Percentiles rank a stretch among this genome's conserved stretches.
Evolutionary conservation across 2,113 vertebrate genomes (phyloP).

Genomic region (Empidonax alnorum): DNA sequence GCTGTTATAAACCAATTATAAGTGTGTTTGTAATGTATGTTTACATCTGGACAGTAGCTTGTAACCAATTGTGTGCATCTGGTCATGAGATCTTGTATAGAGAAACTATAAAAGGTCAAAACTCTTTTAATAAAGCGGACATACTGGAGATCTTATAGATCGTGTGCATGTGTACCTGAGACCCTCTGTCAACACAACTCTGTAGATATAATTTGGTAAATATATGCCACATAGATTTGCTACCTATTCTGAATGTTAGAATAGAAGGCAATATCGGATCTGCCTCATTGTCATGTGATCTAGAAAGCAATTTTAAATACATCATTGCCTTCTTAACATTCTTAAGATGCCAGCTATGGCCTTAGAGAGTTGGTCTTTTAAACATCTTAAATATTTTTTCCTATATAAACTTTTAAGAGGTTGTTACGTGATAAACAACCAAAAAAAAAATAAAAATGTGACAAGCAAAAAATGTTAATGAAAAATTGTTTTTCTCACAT

Average conservation of each 20-base stretch:
- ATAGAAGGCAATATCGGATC: background rate
- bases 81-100: too few species aligned
- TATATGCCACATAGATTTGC: background rate
- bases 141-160: too few species aligned
- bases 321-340: fast-evolving
- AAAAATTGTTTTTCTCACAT: background rate
- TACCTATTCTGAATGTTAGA: background rate
- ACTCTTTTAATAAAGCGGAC: too few species aligned
- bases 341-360: background rate
- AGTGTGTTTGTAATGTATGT: too few species aligned
- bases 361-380: background rate
- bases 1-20: too few species aligned
- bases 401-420: background rate
- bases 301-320: background rate
- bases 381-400: background rate
- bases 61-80: too few species aligned
- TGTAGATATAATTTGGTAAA: background rate
- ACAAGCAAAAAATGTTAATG: background rate
- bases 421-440: background rate
- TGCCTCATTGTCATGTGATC: background rate
- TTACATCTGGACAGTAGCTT: too few species aligned
- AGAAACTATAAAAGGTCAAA: too few species aligned
- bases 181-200: too few species aligned
- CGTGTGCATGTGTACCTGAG: too few species aligned
- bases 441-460: background rate